A percentile compares a stretch with the other conserved stretches of the same genome.
phyloP scores from a whole-genome alignment of 2,113 vertebrate species.

The Solenodon paradoxus region DNA sequence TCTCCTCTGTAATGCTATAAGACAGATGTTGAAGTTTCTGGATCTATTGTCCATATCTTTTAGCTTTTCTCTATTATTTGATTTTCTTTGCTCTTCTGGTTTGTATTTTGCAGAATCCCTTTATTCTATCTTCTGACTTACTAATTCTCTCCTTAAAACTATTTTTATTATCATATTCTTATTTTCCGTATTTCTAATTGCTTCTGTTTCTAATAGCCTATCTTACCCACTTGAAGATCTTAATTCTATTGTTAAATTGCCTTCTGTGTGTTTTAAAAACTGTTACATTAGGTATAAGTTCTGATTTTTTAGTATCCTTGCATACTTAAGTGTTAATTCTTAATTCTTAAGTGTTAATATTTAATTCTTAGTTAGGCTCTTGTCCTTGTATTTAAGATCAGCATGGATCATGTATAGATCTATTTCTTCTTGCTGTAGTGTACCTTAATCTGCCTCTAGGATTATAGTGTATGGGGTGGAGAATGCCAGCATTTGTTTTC shows the following conservation, averaged over 20 bases:
- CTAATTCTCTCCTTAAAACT: neutral
- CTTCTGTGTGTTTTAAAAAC: neutral
- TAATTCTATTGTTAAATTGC: neutral
- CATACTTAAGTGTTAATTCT: neutral
- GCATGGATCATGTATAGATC: neutral
- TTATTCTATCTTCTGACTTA: neutral
- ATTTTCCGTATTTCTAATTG: neutral
- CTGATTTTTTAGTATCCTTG: neutral
- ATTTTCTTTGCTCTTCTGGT: slow-evolving; percentile 6
- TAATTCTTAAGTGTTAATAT: neutral
- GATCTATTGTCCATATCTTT: neutral
- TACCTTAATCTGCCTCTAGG: neutral
- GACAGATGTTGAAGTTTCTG: neutral
- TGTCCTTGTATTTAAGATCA: neutral
- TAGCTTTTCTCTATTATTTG: neutral
- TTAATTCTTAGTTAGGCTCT: neutral
- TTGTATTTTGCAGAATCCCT: neutral
- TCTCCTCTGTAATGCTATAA: neutral
- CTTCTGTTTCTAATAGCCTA: neutral
- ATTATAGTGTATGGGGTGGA: neutral
- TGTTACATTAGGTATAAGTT: neutral
- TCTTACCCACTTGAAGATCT: neutral
- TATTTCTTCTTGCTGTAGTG: neutral
- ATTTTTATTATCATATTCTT: neutral
- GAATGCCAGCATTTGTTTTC: neutral